Percentiles rank a stretch among this genome's conserved stretches.
Conservation (phyloP, 2,113 vertebrate genomes). For the Carettochelys insculpta region DNA sequence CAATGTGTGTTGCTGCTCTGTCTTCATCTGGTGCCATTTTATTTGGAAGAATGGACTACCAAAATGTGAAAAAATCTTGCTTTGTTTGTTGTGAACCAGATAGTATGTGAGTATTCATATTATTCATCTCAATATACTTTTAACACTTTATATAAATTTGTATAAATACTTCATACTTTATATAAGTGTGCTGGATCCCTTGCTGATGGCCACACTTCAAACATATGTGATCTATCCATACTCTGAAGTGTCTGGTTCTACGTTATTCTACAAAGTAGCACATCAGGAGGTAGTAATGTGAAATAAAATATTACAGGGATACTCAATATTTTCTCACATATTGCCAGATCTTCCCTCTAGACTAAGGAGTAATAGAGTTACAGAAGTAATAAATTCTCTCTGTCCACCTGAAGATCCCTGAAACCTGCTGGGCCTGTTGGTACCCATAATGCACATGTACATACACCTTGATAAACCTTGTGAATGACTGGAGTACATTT, state of each 20-base stretch:
- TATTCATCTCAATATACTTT: not conserved
- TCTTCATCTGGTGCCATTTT: not conserved
- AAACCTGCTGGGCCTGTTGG: not conserved
- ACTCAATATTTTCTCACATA: not conserved
- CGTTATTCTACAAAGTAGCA: not conserved
- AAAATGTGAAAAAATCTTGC: not conserved
- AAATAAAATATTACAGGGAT: not conserved
- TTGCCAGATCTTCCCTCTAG: not conserved
- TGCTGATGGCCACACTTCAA: not conserved
- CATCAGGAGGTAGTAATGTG: not conserved
- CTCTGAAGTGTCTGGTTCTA: not conserved
- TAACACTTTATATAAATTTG: too few relatives aligned
- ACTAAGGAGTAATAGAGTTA: not conserved
- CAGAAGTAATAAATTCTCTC: not conserved
- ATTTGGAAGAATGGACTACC: not conserved
- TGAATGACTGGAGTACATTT: not conserved
- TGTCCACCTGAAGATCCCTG: not conserved
- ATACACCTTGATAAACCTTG: not conserved
- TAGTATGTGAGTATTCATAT: not conserved
- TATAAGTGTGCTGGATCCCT: not conserved
- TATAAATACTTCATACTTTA: too few relatives aligned
- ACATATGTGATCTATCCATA: not conserved
- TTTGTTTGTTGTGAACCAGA: not conserved
- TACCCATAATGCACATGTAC: not conserved
- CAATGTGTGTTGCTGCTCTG: not conserved